Conservation (phyloP, 2,888 invertebrate species). For the Plebejus anna region DNA sequence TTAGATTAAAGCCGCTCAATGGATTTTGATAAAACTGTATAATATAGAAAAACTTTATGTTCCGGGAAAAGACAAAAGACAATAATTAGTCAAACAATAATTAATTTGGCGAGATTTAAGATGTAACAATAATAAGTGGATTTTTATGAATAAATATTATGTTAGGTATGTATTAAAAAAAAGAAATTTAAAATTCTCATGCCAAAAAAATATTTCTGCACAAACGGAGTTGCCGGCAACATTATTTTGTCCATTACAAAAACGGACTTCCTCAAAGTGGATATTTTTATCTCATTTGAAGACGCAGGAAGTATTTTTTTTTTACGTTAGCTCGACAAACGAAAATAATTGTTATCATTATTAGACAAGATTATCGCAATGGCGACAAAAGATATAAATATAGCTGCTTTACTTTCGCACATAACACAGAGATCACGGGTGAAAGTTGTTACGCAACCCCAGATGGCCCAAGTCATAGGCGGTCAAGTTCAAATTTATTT, state of each 20-base stretch:
- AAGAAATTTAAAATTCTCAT: background rate
- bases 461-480: conserved; percentile 27
- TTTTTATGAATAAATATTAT: too few relatives aligned
- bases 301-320: background rate
- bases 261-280: background rate
- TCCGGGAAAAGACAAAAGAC: too few relatives aligned
- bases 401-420: conserved; percentile 23
- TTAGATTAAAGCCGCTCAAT: too few relatives aligned
- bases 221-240: too few relatives aligned
- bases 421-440: conserved; percentile 20
- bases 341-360: background rate
- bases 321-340: background rate
- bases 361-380: conserved; percentile 3
- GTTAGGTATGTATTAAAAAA: too few relatives aligned
- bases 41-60: too few relatives aligned
- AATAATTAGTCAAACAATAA: too few relatives aligned
- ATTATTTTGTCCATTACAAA: background rate
- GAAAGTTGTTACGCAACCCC: conserved; percentile 30
- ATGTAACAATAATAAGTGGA: too few relatives aligned
- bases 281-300: background rate
- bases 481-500: background rate
- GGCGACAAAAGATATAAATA: conserved; percentile 5
- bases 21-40: too few relatives aligned
- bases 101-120: too few relatives aligned
- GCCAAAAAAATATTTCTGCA: background rate